Conservation (phyloP, 1,140 invertebrate genomes). For the Neodiprion fabricii region DNA sequence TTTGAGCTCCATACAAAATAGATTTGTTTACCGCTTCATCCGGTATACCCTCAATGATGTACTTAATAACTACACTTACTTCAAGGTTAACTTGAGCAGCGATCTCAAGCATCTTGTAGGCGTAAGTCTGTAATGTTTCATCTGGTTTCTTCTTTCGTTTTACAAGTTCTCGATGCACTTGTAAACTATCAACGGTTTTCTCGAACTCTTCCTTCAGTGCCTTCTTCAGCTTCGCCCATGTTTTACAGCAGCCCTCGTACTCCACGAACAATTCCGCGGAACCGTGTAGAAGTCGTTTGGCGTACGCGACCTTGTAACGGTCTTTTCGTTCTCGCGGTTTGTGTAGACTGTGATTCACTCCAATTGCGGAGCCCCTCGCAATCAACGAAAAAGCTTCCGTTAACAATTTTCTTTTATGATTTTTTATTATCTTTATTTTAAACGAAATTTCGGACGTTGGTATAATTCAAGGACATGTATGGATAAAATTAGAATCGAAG, state of each 20-base stretch:
- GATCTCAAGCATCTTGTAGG: slow-evolving; percentile 39
- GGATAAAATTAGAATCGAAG: too few species aligned
- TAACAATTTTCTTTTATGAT: too few species aligned
- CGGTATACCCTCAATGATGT: slow-evolving; percentile 49
- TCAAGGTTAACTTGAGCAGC: slow-evolving; percentile 40
- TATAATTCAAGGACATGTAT: too few species aligned
- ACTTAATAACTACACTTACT: slow-evolving; percentile 39
- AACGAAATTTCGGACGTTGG: too few species aligned
- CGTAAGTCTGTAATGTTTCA: slow-evolving; percentile 33
- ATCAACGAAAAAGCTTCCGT: too few species aligned
- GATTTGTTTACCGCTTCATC: slow-evolving; percentile 43
- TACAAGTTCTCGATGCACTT: slow-evolving; percentile 30
- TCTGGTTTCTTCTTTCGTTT: slow-evolving; percentile 32
- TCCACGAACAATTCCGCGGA: slow-evolving; percentile 31
- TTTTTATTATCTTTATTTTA: too few species aligned
- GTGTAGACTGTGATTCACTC: too few species aligned
- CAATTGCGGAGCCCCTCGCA: too few species aligned
- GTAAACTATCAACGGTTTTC: slow-evolving; percentile 28
- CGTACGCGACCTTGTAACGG: slow-evolving; percentile 23
- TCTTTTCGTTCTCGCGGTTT: too few species aligned
- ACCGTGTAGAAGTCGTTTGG: slow-evolving; percentile 27
- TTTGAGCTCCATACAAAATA: slow-evolving; percentile 45
- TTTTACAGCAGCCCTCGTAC: slow-evolving; percentile 26
- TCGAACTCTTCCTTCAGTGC: slow-evolving; percentile 33
- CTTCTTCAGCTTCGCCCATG: slow-evolving; percentile 30